Base-by-base conservation (phyloP, 2,888 invertebrate species). In the Dicranocentrus wangi region DNA sequence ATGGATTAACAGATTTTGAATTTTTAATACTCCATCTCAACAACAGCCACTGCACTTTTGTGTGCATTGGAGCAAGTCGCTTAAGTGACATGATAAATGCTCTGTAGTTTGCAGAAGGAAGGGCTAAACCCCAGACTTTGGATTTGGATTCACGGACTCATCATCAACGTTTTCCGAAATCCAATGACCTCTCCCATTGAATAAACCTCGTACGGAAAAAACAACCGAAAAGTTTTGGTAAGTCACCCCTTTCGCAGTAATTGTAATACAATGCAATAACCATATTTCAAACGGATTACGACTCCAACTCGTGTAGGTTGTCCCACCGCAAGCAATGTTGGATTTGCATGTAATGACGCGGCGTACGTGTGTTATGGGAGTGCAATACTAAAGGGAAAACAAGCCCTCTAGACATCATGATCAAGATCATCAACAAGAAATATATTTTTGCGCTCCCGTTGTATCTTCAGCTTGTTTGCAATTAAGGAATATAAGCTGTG, bases 211-310 rank as follows among this genome's bases (percentile, higher is more conserved):
- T 32, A 10, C 10, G 3, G 5, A 10, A 15, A 47, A 13, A 17
- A n/a, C 8, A n/a, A 15, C 15, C 5, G 17, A 47, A 47, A 47
- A 47, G 47, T n/a, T 17, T 47, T n/a, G 15, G 71, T 61, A 28
- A 72, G 47, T 72, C 63, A 61, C 32, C 47, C 43, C 13, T 58
- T 39, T 43, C 15, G 15, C 47, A 71, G 25, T 7, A 21, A 65
- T 73, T 42, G 65, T 55, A 65, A 73, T 65, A 63, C 51, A 65
- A 65, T 42, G 73, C 73, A 73, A 65, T 73, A 65, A 73, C 65
- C 73, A 73, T 65, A 73, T 73, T 73, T 65, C 73, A 73, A 51
- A 61, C 13, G 28, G 63, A 65, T 65, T 39, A 63, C 21, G 63
- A 53, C 60, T 55, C 43, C 51, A 7, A 28, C 51, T 73, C 17